Conservation (phyloP, 2,113 vertebrate species). For the Macrotis lagotis region DNA sequence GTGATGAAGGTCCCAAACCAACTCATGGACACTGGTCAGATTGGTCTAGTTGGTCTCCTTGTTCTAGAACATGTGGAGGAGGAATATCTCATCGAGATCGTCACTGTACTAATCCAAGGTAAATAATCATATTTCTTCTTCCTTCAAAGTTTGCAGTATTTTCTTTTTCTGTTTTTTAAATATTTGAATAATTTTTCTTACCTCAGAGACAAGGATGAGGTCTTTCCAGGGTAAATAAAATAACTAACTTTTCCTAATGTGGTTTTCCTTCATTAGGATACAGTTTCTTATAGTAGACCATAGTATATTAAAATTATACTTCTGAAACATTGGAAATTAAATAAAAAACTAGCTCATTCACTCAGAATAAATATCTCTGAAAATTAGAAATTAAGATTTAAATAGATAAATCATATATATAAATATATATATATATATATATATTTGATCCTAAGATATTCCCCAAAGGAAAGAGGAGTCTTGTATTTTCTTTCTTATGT, state of each 20-base stretch:
- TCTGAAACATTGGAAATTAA: not conserved
- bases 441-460: not conserved
- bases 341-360: not conserved
- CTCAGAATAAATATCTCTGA: not conserved
- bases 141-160: not conserved
- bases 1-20: conserved; percentile 88
- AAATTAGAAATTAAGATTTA: not conserved
- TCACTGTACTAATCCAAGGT: conserved; percentile 90
- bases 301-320: not conserved
- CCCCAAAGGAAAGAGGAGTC: not conserved
- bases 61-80: conserved; percentile 91
- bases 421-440: too few relatives aligned
- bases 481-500: not conserved
- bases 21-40: conserved; percentile 90
- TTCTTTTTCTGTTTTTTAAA: not conserved
- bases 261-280: not conserved
- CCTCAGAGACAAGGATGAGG: not conserved
- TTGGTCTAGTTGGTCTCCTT: conserved; percentile 91
- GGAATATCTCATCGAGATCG: conserved; percentile 90
- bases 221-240: not conserved
- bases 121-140: not conserved
- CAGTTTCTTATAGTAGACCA: not conserved
- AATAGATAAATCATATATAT: not conserved
- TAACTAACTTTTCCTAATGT: not conserved
- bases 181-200: not conserved